Percentiles rank a stretch among this genome's conserved stretches.
phyloP scores from a whole-genome alignment of 2,888 invertebrate genomes.

The Romanomermis culicivorax region DNA sequence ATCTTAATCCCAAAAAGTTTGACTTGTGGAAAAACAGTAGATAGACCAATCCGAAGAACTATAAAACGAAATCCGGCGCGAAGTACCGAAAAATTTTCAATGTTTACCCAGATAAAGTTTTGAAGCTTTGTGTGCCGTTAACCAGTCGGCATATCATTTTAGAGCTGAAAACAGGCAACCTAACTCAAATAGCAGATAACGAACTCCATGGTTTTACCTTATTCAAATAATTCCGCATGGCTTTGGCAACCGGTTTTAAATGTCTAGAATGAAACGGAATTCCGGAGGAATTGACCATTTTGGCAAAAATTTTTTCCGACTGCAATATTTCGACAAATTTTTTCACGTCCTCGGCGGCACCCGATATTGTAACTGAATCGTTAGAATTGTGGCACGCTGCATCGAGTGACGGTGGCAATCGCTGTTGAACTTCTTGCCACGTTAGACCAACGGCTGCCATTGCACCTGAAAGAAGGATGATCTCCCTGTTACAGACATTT shows the following conservation, averaged over 20 bases:
- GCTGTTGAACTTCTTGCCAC: constrained; percentile 52
- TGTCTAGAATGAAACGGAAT: constrained; percentile 85
- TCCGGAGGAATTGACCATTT: constrained; percentile 58
- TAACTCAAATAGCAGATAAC: too few species aligned
- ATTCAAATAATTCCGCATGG: constrained; percentile 51
- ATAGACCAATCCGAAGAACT: too few species aligned
- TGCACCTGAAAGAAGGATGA: constrained; percentile 34
- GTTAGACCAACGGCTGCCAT: constrained; percentile 71
- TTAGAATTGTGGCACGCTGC: constrained; percentile 77
- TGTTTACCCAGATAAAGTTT: too few species aligned
- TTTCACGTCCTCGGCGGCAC: constrained; percentile 47
- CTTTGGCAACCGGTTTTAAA: constrained; percentile 61
- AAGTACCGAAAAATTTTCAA: too few species aligned
- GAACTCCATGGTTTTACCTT: too few species aligned
- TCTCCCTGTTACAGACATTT: not conserved
- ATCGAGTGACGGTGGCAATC: constrained; percentile 50
- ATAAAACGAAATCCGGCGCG: too few species aligned
- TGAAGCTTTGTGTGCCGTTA: too few species aligned
- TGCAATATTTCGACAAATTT: constrained; percentile 29
- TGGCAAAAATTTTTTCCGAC: constrained; percentile 56
- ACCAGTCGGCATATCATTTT: too few species aligned
- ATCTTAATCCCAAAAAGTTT: too few species aligned
- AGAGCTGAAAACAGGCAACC: too few species aligned
- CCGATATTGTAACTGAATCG: constrained; percentile 77
- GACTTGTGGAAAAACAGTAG: too few species aligned